Evolutionary conservation across 2,113 vertebrate genomes (phyloP).

Genomic region (Bettongia penicillata): DNA sequence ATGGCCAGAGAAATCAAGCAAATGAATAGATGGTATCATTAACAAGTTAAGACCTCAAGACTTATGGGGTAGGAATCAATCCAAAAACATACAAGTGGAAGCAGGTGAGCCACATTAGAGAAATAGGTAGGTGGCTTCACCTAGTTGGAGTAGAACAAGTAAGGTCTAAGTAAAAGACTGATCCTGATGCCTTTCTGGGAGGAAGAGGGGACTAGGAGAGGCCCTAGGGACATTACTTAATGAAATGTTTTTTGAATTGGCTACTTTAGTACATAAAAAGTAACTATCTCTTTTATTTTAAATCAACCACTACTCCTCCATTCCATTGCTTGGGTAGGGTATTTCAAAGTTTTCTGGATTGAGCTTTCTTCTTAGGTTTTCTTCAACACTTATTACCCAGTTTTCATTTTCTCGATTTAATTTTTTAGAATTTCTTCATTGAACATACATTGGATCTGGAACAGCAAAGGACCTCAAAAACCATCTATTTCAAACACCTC

Average conservation of each 20-base stretch:
- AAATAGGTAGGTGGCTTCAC: neutral
- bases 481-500: neutral
- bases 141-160: neutral
- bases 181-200: neutral
- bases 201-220: too few relatives aligned
- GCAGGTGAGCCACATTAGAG: neutral
- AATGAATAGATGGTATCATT: neutral
- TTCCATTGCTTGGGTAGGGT: neutral
- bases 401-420: neutral
- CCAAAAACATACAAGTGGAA: neutral
- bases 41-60: neutral
- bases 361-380: neutral
- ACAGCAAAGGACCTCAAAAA: neutral
- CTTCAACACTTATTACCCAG: neutral
- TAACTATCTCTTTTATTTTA: neutral
- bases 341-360: neutral
- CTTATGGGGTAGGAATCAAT: neutral
- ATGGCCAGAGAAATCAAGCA: neutral
- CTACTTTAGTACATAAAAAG: neutral
- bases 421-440: neutral
- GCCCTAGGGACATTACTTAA: neutral
- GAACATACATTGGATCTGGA: neutral
- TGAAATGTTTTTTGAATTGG: neutral
- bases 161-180: neutral
- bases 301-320: neutral